Base-by-base conservation (phyloP, 1,140 invertebrate genomes). In the Venturia canescens region DNA sequence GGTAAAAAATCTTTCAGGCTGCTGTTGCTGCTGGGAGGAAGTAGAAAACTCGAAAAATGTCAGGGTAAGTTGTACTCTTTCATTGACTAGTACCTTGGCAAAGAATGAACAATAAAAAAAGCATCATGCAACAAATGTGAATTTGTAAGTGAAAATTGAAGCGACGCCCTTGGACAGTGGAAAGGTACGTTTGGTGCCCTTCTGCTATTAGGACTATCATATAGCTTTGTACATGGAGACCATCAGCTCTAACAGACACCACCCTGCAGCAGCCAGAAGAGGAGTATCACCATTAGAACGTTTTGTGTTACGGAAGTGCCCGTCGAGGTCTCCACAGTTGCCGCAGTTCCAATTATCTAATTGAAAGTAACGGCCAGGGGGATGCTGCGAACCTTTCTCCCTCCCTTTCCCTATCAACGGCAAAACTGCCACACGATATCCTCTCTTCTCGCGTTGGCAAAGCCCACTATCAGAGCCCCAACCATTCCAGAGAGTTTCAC, bases 281-380 rank as follows among this genome's bases (percentile, higher is more conserved):
- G 53, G 26, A 34, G 74, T 60, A 76, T 53, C 53, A 76, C 53
- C 57, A 44, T 60, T 77, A 31, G 44, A 77, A 77, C 76, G 70
- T 83, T 80, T 83, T 67, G 79, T 74, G 82, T 83, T 83, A 66
- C 75, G 79, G 67, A 71, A 83, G 75, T 66, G 79, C 82, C 80
- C 79, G 78, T 83, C 79, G 82, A 70, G 74, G 27, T 66, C 66
- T 83, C 75, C 38, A 31, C 66, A 83, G 66, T 82, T 80, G 78
- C 67, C 83, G 79, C 83, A 79, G 69, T 89, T 89, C 87, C 86
- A 88, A 89, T 89, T 89, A 89, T 85, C 86, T 89, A 89, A 90
- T 89, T 89, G 88, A 88, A 89, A 81, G 80, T 83, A 83, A 83
- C 82, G 70, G 79, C 29, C 21, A 44, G 66, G 66, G 60, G 31